A percentile compares a stretch with the other conserved stretches of the same genome.
These are phyloP conservation scores for Naso thynnoides DNA, from an alignment of 2,797 vertebrate species.

Conservation along the genomic window DNA sequence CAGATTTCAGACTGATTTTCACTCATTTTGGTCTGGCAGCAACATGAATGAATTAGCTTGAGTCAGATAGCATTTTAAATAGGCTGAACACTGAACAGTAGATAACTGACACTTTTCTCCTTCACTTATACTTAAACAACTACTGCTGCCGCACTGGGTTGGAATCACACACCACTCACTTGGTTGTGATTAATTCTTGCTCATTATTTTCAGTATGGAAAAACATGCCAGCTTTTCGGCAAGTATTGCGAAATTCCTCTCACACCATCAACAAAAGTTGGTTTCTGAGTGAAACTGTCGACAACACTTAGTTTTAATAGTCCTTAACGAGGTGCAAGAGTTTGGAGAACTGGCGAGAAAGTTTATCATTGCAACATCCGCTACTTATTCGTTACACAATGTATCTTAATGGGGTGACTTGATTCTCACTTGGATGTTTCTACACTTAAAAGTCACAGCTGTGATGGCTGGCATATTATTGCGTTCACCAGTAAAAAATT, in stretches of 20 bases:
- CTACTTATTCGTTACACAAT: background rate
- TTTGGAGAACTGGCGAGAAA: conserved; percentile 8
- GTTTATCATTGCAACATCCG: background rate
- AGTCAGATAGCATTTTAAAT: background rate
- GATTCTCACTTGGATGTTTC: conserved; percentile 7
- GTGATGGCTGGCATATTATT: conserved; percentile 19
- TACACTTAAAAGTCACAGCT: conserved; percentile 30
- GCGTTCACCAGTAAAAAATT: conserved; percentile 24
- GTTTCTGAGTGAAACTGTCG: background rate
- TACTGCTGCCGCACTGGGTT: background rate
- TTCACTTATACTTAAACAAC: background rate
- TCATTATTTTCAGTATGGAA: conserved; percentile 10
- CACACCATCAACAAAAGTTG: background rate
- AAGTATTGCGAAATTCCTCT: conserved; percentile 16
- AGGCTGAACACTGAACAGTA: too few species aligned
- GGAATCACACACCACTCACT: background rate
- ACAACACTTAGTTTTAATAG: conserved; percentile 7
- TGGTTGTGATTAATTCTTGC: conserved; percentile 13
- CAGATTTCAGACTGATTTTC: background rate
- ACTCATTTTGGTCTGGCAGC: background rate
- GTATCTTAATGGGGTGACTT: conserved; percentile 4
- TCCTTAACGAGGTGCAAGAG: conserved; percentile 19
- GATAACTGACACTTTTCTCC: conserved; percentile 1
- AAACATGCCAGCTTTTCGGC: background rate
- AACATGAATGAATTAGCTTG: background rate